phyloP scores from a whole-genome alignment of 1,140 invertebrate genomes.

The Lepidurus couesii region DNA sequence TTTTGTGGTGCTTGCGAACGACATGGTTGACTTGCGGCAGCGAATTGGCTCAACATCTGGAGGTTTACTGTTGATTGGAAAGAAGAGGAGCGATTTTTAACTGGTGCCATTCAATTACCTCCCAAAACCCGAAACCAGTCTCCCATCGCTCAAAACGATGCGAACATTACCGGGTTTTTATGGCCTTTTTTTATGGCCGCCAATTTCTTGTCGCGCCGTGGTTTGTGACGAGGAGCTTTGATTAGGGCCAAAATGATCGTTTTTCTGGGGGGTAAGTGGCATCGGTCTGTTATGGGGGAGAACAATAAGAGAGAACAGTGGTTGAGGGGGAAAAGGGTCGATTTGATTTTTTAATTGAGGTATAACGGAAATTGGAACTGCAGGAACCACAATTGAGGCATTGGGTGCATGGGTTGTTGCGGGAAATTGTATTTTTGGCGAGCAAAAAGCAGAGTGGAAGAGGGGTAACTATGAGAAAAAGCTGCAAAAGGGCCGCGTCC shows the following conservation, averaged over 20 bases:
- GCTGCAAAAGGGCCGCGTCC: background rate
- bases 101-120: too few relatives aligned
- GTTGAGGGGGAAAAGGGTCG: background rate
- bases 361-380: slow-evolving; percentile 13
- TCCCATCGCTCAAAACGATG: too few relatives aligned
- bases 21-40: background rate
- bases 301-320: background rate
- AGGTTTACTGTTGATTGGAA: too few relatives aligned
- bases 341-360: slow-evolving; percentile 10
- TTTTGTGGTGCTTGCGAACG: background rate
- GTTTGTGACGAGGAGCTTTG: too few relatives aligned
- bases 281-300: background rate
- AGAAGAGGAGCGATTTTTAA: too few relatives aligned
- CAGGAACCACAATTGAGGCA: background rate
- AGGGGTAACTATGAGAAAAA: too few relatives aligned
- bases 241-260: too few relatives aligned
- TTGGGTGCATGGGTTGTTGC: background rate
- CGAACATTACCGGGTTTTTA: too few relatives aligned
- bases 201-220: too few relatives aligned
- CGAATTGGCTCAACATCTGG: slow-evolving; percentile 4
- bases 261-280: too few relatives aligned
- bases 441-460: background rate
- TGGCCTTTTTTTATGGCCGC: too few relatives aligned
- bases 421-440: background rate
- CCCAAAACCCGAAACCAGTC: too few relatives aligned